Evolutionary conservation across 2,797 vertebrate genomes (phyloP), one percentile per base, ranked within the genome.

Genomic region (Protosalanx chinensis): DNA sequence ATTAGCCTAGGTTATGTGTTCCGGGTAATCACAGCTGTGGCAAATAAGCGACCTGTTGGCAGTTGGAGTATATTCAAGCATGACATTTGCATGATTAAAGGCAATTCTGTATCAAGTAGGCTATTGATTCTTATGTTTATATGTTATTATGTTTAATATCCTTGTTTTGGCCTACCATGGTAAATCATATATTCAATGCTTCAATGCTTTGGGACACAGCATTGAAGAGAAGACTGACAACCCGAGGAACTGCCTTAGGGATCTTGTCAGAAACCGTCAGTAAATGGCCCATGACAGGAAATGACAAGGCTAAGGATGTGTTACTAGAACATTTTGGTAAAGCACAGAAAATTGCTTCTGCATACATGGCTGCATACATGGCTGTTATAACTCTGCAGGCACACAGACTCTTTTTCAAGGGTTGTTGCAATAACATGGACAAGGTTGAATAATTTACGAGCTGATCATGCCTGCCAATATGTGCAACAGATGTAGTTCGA

Each of bases 241-340:
- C 30, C 30, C 27, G 4, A 62, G 16, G 2, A 13, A 62, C 60
- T 62, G 15, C 60, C 5, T 62, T 62, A 67, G 46, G 23, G 74
- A 71, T 5, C 32, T 71, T 16, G 61, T 75, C 5, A 20, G 68
- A n/a, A 71, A 64, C 7, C 63, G 64, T 13, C 46, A 59, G 23
- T 29, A 56, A n/a, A 61, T 62, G 37, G 6, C 10, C 62, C 51
- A 20, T 29, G 15, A 29, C 18, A 35, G 53, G 56, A 3, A 66
- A 71, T 23, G 0, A 10, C 10, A 49, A 5, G 15, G 74, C 74
- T 15, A 76, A 72, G 20, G 57, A 3, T 29, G 62, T 71, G 13
- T n/a, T 63, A 1, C n/a, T 53, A 20, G 64, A 76, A 18, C 6
- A 62, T 37, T 76, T 67, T 67, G 64, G 69, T 3, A 63, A 62